A percentile compares a stretch with the other conserved stretches of the same genome.
Conservation (phyloP, 2,888 invertebrate genomes). For the Plebejus anna region DNA sequence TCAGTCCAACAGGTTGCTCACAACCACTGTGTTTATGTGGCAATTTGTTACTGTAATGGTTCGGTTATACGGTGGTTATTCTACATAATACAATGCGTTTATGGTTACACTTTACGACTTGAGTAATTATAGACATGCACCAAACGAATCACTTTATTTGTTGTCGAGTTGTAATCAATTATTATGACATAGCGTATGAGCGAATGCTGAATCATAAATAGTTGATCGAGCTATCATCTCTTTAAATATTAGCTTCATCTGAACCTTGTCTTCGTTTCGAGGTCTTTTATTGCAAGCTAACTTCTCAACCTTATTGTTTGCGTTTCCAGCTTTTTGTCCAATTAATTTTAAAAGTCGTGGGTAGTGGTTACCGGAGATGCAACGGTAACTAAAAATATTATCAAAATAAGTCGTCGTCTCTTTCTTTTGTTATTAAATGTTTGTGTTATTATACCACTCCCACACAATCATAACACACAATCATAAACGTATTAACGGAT, state of each 20-base stretch:
- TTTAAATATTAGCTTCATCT: background rate
- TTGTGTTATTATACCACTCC: slow-evolving; percentile 1
- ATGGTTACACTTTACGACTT: background rate
- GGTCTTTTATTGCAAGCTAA: background rate
- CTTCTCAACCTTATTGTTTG: background rate
- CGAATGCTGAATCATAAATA: background rate
- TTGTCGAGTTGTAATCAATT: background rate
- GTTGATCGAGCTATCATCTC: background rate
- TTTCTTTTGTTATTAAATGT: background rate
- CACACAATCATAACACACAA: slow-evolving; percentile 37
- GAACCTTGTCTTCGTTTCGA: background rate
- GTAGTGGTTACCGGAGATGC: background rate
- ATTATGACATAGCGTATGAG: background rate
- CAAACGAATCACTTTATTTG: background rate
- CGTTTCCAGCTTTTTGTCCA: background rate
- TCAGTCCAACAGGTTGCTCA: background rate
- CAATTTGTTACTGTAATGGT: slow-evolving; percentile 8
- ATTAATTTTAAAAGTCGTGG: slow-evolving; percentile 10
- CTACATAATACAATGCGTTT: slow-evolving; percentile 10
- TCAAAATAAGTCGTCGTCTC: background rate
- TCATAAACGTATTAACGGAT: slow-evolving; percentile 38
- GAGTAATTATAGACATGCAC: background rate
- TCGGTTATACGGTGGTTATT: slow-evolving; percentile 1
- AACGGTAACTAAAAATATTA: background rate
- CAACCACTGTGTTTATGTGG: slow-evolving; percentile 4